phyloP scores from a whole-genome alignment of 2,113 vertebrate genomes.

The Mirza zaza region DNA sequence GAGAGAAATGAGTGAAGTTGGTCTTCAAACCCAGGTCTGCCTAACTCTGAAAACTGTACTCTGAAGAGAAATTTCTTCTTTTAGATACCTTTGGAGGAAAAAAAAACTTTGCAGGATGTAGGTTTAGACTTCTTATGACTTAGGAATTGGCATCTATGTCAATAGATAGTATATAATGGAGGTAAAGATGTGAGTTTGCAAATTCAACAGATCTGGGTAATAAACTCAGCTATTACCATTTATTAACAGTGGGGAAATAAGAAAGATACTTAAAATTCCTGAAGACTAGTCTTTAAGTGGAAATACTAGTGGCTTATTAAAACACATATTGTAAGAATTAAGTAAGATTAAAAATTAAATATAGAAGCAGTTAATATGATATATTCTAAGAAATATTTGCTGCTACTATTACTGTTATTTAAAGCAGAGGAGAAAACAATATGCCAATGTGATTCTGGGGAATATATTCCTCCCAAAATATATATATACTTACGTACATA shows the following conservation, averaged over 20 bases:
- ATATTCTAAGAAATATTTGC: neutral
- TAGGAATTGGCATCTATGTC: neutral
- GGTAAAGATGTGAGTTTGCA: neutral
- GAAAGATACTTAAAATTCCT: neutral
- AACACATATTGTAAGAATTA: neutral
- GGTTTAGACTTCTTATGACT: neutral
- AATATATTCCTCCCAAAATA: neutral
- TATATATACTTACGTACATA: neutral
- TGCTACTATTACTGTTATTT: neutral
- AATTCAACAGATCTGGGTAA: neutral
- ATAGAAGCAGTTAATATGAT: neutral
- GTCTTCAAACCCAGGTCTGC: neutral
- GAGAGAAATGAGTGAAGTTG: neutral
- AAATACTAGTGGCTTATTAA: neutral
- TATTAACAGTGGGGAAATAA: neutral
- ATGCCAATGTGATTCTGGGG: neutral
- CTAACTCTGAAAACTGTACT: slow-evolving; percentile 10
- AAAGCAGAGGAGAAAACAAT: neutral
- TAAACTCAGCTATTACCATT: neutral
- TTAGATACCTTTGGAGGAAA: neutral
- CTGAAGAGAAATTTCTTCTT: neutral
- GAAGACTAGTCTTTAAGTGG: neutral
- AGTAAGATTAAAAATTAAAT: neutral
- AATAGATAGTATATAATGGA: neutral
- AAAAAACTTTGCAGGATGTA: neutral